phyloP scores from a whole-genome alignment of 2,113 vertebrate species.

The Meles meles region DNA sequence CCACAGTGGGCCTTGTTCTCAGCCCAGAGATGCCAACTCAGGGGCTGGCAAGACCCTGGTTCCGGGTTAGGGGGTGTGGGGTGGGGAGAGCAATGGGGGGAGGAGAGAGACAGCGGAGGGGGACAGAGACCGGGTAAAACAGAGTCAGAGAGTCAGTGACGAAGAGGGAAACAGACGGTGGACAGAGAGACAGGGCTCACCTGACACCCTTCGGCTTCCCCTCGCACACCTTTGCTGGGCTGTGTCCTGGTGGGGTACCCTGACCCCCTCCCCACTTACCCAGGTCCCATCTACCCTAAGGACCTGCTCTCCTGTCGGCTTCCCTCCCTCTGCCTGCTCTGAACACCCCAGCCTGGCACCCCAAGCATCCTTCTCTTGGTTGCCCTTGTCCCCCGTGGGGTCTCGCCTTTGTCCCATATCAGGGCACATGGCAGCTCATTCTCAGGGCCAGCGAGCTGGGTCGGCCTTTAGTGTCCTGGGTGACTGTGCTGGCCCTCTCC shows the following conservation, averaged over 20 bases:
- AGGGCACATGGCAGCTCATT: neutral
- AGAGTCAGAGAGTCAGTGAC: no score
- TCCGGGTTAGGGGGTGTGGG: rapidly evolving
- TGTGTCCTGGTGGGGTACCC: no score
- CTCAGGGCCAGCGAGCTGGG: neutral
- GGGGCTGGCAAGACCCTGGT: neutral
- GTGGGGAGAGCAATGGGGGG: neutral
- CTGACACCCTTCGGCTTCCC: rapidly evolving
- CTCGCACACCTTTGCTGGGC: rapidly evolving
- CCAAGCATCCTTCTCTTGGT: rapidly evolving
- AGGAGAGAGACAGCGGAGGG: no score
- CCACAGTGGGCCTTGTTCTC: rapidly evolving
- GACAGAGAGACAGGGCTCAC: neutral
- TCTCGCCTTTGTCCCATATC: rapidly evolving
- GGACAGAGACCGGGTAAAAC: no score
- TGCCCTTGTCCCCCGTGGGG: no score
- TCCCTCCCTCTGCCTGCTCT: rapidly evolving
- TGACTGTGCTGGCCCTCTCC: neutral
- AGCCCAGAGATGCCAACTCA: no score
- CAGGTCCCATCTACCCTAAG: neutral
- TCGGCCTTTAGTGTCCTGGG: rapidly evolving
- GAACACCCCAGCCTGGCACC: rapidly evolving
- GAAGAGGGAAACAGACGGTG: neutral
- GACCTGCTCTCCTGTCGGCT: no score
- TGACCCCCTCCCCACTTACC: neutral